Evolutionary conservation across 2,888 invertebrate genomes (phyloP), one percentile per base, ranked within the genome.

Genomic region (Graphium colonna): DNA sequence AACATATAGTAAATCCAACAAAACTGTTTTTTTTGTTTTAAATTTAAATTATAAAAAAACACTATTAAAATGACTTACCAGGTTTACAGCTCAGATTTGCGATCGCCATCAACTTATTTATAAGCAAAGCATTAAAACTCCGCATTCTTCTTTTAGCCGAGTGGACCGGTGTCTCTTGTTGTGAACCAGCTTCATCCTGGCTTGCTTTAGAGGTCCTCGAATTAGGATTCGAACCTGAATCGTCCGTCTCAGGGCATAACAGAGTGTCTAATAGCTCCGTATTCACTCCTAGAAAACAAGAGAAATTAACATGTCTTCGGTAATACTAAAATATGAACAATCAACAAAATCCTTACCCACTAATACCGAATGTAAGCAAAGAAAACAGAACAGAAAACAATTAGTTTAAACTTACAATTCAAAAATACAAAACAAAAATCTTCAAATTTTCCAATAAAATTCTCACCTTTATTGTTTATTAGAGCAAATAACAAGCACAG

Each of bases 401-500:
- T 50, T 52, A 55, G 54, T 55, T 21, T 1, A 47, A 46, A 39
- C 17, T 45, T n/a, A 3, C 17, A 28, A 18, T 16, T 33, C 33
- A 12, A 18, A 1, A 41, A 41, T 13, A 16, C 33, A 17, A 47
- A 47, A 38, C 21, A 17, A 38, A 40, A 52, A 45, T n/a, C n/a
- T n/a, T n/a, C n/a, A n/a, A n/a, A n/a, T n/a, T n/a, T n/a, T n/a
- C n/a, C n/a, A n/a, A n/a, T n/a, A n/a, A n/a, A n/a, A n/a, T n/a
- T 13, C 43, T 49, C 8, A 98, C 99, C 98, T 93, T 93, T 92
- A 87, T 99, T 99, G 76, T 96, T 96, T 56, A 96, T 95, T 82
- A 99, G 92, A 10, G 98, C 97, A 79, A 97, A 98, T 38, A 99
- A 92, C 56, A 99, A 90, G 81, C 98, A 97, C 12, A 99, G 90